A percentile compares a stretch with the other conserved stretches of the same genome.
phyloP scores from a whole-genome alignment of 2,888 invertebrate species.

The Schizaphis graminum region DNA sequence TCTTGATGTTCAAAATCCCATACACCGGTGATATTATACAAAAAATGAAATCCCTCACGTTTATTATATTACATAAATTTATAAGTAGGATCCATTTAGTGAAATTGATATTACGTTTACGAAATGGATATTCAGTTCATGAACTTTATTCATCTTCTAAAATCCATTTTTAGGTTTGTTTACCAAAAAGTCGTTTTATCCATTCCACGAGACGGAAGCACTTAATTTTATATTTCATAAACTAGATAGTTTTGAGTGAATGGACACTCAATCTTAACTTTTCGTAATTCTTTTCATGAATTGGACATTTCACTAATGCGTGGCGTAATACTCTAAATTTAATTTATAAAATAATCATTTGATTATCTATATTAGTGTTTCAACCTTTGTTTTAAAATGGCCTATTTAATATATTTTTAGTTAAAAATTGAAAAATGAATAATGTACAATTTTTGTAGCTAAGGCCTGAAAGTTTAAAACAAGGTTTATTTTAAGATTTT shows the following conservation, averaged over 20 bases:
- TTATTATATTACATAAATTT: neutral
- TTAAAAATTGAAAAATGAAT: no score
- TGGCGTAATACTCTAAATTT: neutral
- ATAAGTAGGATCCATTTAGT: constrained; percentile 32
- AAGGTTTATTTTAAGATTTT: no score
- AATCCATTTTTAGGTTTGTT: constrained; percentile 22
- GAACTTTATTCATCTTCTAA: neutral
- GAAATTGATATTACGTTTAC: constrained; percentile 29
- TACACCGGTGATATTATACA: neutral
- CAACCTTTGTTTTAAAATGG: neutral
- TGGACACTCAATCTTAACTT: neutral
- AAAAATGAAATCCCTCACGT: neutral
- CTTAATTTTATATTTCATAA: constrained; percentile 28
- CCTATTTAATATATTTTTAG: no score
- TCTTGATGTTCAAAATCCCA: neutral
- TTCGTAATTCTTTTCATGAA: neutral
- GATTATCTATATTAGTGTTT: neutral
- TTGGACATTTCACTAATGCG: neutral
- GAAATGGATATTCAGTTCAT: constrained; percentile 38
- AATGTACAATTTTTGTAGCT: no score
- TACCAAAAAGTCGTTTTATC: neutral
- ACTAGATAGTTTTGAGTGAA: neutral
- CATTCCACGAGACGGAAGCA: neutral
- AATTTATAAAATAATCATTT: neutral
- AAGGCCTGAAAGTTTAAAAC: no score